These are phyloP conservation scores for Caiman crocodilus DNA, from an alignment of 2,797 vertebrate species.

Conservation along the genomic window DNA sequence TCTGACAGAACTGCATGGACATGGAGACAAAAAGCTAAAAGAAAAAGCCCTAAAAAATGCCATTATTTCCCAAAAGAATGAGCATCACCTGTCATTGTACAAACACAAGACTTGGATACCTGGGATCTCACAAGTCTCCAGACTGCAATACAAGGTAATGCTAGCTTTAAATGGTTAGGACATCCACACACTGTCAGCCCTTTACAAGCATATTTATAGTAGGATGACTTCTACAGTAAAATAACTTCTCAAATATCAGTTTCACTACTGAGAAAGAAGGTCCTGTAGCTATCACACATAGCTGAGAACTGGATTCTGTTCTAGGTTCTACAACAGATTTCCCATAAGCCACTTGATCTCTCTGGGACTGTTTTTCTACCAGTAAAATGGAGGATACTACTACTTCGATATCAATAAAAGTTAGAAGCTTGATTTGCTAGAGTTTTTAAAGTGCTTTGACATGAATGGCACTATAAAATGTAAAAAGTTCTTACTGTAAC, in stretches of 20 bases:
- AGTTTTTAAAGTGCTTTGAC: neutral
- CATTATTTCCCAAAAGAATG: neutral
- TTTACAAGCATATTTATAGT: neutral
- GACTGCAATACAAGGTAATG: neutral
- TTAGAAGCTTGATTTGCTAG: neutral
- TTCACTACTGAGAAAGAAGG: neutral
- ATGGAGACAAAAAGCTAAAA: rapidly evolving
- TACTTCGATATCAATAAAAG: neutral
- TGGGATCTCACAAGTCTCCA: neutral
- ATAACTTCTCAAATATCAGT: neutral
- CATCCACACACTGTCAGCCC: neutral
- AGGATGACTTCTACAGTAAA: neutral
- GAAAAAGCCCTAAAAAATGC: rapidly evolving
- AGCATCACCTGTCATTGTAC: neutral
- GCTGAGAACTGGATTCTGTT: neutral
- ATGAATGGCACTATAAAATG: neutral
- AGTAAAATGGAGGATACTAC: neutral
- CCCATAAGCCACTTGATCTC: neutral
- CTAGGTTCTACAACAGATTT: neutral
- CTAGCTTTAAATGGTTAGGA: neutral
- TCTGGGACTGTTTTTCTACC: neutral
- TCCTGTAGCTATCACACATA: too few relatives aligned
- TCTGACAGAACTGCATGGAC: neutral
- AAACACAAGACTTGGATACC: neutral
- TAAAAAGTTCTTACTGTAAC: rapidly evolving